These are phyloP conservation scores for Ochropleura leucogaster DNA, from an alignment of 2,888 invertebrate genomes.

Conservation along the genomic window DNA sequence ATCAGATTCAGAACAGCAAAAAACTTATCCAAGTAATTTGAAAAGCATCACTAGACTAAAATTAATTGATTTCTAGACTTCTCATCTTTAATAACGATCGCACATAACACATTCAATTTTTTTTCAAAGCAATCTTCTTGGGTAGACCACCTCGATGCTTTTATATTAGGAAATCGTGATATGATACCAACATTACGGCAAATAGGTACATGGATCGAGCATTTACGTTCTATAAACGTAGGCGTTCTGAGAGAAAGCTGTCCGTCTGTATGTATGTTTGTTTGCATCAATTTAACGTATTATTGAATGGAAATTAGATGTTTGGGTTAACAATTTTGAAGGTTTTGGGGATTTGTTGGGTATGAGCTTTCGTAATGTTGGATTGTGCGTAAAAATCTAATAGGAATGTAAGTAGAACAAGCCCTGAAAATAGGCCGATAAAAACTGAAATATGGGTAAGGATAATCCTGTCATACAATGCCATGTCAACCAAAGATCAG, in stretches of 20 bases:
- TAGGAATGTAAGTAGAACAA: not conserved
- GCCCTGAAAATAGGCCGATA: not conserved
- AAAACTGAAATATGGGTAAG: not conserved
- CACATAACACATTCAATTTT: constrained; percentile 18
- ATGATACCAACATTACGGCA: constrained; percentile 71
- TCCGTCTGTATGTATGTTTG: constrained; percentile 42
- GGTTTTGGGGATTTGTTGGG: constrained; percentile 3
- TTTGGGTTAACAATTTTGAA: constrained; percentile 40
- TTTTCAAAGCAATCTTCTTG: constrained; percentile 29
- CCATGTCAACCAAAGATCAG: too few relatives aligned
- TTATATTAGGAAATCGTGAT: constrained; percentile 70
- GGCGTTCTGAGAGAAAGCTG: constrained; percentile 54
- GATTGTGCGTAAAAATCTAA: not conserved
- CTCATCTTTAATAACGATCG: constrained; percentile 44
- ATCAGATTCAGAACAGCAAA: not conserved
- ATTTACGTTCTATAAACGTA: constrained; percentile 60
- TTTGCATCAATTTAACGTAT: constrained; percentile 61
- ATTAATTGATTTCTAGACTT: constrained; percentile 48
- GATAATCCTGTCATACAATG: not conserved
- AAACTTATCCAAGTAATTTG: not conserved
- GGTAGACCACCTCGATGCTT: constrained; percentile 67
- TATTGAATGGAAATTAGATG: constrained; percentile 54
- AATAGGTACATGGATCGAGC: constrained; percentile 69
- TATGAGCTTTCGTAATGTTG: constrained; percentile 28
- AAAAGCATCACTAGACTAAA: constrained; percentile 23